Percentiles rank a stretch among this genome's conserved stretches.
phyloP scores from a whole-genome alignment of 2,113 vertebrate species.

The Pygoscelis antarcticus region DNA sequence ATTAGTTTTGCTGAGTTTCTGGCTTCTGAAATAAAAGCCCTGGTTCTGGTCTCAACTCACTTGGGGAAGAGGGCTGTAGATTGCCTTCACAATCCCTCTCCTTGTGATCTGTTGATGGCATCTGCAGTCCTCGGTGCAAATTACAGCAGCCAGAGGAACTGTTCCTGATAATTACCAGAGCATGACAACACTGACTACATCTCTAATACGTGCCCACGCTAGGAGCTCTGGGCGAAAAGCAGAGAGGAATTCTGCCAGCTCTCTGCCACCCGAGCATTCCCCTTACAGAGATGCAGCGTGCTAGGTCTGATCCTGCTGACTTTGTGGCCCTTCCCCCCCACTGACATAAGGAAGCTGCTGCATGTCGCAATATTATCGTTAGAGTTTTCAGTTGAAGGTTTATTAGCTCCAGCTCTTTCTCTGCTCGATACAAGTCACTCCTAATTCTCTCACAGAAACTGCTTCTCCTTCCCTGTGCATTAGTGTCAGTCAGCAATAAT shows the following conservation, averaged over 20 bases:
- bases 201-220: background rate
- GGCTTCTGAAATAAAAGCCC: constrained; percentile 35
- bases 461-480: background rate
- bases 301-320: background rate
- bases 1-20: constrained; percentile 13
- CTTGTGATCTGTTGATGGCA: background rate
- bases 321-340: background rate
- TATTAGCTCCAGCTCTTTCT: background rate
- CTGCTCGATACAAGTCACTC: background rate
- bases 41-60: background rate
- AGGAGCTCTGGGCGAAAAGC: background rate
- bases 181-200: background rate
- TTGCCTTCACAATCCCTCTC: background rate
- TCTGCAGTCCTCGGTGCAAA: background rate
- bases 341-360: background rate
- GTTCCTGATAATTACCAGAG: constrained; percentile 38
- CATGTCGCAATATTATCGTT: fast-evolving
- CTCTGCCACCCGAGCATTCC: background rate
- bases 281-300: background rate
- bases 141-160: constrained; percentile 16
- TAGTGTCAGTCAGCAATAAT: background rate
- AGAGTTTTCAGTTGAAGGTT: background rate
- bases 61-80: background rate
- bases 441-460: background rate
- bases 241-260: background rate